Percentiles rank a stretch among this genome's conserved stretches.
These are phyloP conservation scores for Pseudochirops corinnae DNA, from an alignment of 2,797 vertebrate genomes.

Conservation along the genomic window DNA sequence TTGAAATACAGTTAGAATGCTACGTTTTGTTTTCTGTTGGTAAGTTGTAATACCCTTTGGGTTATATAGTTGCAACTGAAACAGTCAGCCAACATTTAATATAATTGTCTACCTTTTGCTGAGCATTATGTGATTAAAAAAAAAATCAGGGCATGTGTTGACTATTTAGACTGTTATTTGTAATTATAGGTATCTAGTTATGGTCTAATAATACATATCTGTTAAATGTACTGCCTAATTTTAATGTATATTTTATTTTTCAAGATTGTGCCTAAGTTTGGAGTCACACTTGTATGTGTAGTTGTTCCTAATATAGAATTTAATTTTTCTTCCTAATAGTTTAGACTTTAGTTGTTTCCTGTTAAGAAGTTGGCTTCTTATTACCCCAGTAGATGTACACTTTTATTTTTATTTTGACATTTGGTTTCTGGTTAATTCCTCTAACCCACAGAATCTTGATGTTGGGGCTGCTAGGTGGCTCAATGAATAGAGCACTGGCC, in stretches of 20 bases:
- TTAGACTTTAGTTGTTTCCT: background rate
- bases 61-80: background rate
- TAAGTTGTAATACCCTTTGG: background rate
- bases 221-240: background rate
- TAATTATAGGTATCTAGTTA: background rate
- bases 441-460: conserved; percentile 44
- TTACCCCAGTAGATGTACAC: conserved; percentile 14
- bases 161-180: background rate
- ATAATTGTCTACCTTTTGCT: background rate
- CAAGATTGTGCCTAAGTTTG: background rate
- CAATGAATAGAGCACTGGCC: no score
- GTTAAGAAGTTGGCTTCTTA: background rate
- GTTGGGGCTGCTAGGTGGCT: background rate
- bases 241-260: background rate
- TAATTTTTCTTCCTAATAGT: background rate
- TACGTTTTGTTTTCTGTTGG: background rate
- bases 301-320: background rate
- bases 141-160: background rate
- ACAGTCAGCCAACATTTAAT: background rate
- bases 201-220: background rate
- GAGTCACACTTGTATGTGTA: background rate
- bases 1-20: background rate
- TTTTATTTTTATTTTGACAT: conserved; percentile 48
- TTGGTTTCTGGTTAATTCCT: conserved; percentile 60
- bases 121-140: background rate